Percentiles rank a stretch among this genome's conserved stretches.
Evolutionary conservation across 2,888 invertebrate genomes (phyloP).

Genomic region (Caradrina clavipalpis): DNA sequence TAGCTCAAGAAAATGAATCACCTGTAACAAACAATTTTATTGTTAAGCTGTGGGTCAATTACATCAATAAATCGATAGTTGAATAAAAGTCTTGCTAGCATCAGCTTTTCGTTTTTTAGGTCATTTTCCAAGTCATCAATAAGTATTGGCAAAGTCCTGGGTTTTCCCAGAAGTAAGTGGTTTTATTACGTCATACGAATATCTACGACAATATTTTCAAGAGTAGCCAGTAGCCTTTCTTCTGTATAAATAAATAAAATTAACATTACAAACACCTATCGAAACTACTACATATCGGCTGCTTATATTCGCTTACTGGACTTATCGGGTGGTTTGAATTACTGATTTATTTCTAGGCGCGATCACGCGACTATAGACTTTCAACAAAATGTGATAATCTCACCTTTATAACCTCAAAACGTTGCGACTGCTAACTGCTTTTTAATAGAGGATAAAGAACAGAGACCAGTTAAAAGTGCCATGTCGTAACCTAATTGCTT

Average conservation of each 20-base stretch:
- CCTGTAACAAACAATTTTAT: conserved; percentile 64
- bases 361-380: too few relatives aligned
- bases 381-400: background rate
- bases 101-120: background rate
- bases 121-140: background rate
- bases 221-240: too few relatives aligned
- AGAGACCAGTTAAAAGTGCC: background rate
- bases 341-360: background rate
- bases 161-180: background rate
- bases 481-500: background rate
- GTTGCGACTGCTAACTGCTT: conserved; percentile 1
- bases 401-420: conserved; percentile 2
- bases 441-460: background rate
- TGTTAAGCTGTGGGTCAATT: background rate
- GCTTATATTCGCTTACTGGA: too few relatives aligned
- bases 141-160: background rate
- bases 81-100: background rate
- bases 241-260: too few relatives aligned
- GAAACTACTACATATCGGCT: too few relatives aligned
- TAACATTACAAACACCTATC: too few relatives aligned
- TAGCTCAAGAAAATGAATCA: conserved; percentile 51
- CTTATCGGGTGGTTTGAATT: too few relatives aligned
- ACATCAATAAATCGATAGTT: background rate
- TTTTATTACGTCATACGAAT: background rate
- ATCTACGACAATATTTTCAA: background rate